Evolutionary conservation across 2,888 invertebrate genomes (phyloP).

Genomic region (Melinaea menophilus): DNA sequence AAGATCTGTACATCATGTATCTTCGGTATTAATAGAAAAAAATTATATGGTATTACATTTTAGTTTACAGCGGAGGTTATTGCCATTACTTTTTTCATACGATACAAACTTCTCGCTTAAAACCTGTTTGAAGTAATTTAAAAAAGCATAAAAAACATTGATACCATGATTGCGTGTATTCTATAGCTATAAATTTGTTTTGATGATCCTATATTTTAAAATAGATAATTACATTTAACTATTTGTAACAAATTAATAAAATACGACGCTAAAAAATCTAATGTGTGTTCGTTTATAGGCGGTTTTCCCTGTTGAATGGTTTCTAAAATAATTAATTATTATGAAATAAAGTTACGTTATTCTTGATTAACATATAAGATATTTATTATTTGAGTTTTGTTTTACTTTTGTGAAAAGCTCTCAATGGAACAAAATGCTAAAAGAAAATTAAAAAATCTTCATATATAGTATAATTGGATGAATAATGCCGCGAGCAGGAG

Average conservation of each 20-base stretch:
- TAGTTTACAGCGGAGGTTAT: neutral
- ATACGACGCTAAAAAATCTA: too few species aligned
- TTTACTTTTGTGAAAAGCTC: too few species aligned
- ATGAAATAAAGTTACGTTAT: too few species aligned
- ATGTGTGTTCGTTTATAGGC: too few species aligned
- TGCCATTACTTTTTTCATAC: constrained; percentile 4
- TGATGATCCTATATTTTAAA: neutral
- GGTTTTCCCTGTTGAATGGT: too few species aligned
- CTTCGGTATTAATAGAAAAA: neutral
- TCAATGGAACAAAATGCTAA: too few species aligned
- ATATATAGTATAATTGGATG: too few species aligned
- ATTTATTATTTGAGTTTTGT: too few species aligned
- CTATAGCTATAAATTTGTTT: neutral
- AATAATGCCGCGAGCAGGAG: too few species aligned
- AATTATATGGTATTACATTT: neutral
- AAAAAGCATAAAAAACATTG: neutral
- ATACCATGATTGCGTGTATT: neutral
- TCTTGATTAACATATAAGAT: too few species aligned
- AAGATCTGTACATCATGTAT: neutral
- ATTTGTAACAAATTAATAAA: neutral
- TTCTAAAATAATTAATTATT: too few species aligned
- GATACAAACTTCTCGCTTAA: neutral
- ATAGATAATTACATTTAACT: neutral
- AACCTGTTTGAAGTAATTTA: neutral
- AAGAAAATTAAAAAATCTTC: too few species aligned